Percentiles rank a stretch among this genome's conserved stretches.
phyloP scores from a whole-genome alignment of 2,888 invertebrate genomes.

The Mimachlamys varia region DNA sequence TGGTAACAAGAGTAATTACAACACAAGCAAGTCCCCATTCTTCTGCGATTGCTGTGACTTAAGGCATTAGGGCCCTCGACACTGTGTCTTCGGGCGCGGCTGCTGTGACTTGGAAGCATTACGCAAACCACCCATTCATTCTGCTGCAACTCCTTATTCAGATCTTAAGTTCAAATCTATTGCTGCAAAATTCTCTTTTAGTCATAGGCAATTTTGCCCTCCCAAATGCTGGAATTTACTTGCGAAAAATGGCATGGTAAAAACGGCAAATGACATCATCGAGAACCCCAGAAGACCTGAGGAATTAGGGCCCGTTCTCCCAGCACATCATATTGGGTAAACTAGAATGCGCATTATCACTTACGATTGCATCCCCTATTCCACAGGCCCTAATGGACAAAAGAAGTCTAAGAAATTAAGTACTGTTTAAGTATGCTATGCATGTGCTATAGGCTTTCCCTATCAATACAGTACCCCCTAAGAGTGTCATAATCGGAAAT shows the following conservation, averaged over 20 bases:
- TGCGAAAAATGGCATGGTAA: constrained; percentile 16
- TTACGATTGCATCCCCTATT: neutral
- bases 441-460: neutral
- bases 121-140: neutral
- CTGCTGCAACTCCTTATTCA: constrained; percentile 12
- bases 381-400: neutral
- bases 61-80: constrained; percentile 21
- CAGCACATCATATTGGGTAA: neutral
- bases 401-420: constrained; percentile 13
- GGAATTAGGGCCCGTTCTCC: neutral
- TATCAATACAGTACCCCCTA: neutral
- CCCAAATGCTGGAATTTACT: constrained; percentile 31
- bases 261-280: neutral
- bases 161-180: constrained; percentile 36
- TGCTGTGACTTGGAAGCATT: constrained; percentile 10
- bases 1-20: constrained; percentile 5
- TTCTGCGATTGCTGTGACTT: constrained; percentile 28
- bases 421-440: neutral
- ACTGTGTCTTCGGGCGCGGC: neutral
- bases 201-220: constrained; percentile 31
- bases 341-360: constrained; percentile 27
- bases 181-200: constrained; percentile 28
- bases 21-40: constrained; percentile 1
- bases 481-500: constrained; percentile 23
- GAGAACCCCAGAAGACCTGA: neutral